Evolutionary conservation across 2,797 vertebrate species (phyloP).

Genomic region (Odontamblyopus rebecca): DNA sequence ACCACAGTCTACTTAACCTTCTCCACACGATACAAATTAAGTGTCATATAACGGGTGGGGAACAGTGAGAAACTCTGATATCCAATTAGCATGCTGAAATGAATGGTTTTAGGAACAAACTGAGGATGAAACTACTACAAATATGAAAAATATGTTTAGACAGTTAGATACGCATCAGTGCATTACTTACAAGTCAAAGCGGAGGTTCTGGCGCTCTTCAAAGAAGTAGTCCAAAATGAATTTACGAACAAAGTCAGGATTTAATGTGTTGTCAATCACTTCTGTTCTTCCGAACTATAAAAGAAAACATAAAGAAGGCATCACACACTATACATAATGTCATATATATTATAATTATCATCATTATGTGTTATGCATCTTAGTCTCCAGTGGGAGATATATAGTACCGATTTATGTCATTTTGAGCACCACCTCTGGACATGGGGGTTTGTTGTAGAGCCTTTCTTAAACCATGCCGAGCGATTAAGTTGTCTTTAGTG

Average conservation of each 20-base stretch:
- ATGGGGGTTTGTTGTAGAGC: not conserved
- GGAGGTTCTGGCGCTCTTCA: conserved; percentile 95
- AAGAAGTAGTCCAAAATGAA: conserved; percentile 99
- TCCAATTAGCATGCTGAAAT: too few relatives aligned
- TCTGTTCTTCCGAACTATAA: conserved; percentile 94
- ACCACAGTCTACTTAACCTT: conserved; percentile 7
- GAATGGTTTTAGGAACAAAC: not conserved
- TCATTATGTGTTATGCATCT: too few relatives aligned
- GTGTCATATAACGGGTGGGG: not conserved
- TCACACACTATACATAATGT: too few relatives aligned
- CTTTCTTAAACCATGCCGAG: not conserved
- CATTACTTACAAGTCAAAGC: conserved; percentile 95
- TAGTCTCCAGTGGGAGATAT: not conserved
- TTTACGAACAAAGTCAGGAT: conserved; percentile 98
- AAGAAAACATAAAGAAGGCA: not conserved
- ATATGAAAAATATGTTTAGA: too few relatives aligned
- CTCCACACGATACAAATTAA: not conserved
- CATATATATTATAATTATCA: too few relatives aligned
- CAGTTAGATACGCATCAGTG: not conserved
- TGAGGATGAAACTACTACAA: too few relatives aligned
- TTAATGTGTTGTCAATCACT: conserved; percentile 97
- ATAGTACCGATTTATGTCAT: not conserved
- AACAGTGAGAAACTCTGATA: not conserved
- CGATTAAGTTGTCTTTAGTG: not conserved
- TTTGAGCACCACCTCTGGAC: not conserved